Percentiles rank a stretch among this genome's conserved stretches.
Evolutionary conservation across 1,140 invertebrate genomes (phyloP).

Genomic region (Reticulitermes speratus): DNA sequence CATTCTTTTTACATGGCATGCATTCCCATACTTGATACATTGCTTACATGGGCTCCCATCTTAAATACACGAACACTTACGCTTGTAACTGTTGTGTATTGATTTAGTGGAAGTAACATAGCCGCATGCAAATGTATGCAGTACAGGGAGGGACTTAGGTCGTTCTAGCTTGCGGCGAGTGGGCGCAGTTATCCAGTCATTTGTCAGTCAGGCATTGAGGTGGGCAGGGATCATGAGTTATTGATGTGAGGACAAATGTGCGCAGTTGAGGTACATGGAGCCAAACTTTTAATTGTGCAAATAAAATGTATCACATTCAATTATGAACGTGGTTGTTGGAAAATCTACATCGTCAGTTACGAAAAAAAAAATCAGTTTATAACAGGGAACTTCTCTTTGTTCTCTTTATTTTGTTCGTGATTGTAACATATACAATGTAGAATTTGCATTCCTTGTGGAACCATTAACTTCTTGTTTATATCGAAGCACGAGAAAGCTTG

Average conservation of each 20-base stretch:
- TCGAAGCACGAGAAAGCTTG: too few species aligned
- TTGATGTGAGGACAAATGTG: background rate
- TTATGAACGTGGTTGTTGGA: background rate
- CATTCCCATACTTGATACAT: background rate
- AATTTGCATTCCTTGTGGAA: too few species aligned
- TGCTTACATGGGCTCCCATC: background rate
- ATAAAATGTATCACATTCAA: background rate
- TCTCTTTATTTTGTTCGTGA: too few species aligned
- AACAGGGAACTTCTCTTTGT: too few species aligned
- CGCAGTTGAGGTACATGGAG: background rate
- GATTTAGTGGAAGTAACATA: background rate
- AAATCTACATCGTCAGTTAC: too few species aligned
- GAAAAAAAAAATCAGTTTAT: too few species aligned
- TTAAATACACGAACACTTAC: background rate
- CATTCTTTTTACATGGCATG: background rate
- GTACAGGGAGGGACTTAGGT: background rate
- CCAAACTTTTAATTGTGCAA: background rate
- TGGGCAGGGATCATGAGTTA: background rate
- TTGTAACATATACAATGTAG: too few species aligned
- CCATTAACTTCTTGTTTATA: too few species aligned
- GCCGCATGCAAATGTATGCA: background rate
- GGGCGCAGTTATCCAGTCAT: slow-evolving; percentile 1
- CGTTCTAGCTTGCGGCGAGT: slow-evolving; percentile 4
- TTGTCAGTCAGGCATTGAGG: background rate
- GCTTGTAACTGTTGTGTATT: background rate